Conservation (phyloP, 2,113 vertebrate species). For the Ceyx margarethae region DNA sequence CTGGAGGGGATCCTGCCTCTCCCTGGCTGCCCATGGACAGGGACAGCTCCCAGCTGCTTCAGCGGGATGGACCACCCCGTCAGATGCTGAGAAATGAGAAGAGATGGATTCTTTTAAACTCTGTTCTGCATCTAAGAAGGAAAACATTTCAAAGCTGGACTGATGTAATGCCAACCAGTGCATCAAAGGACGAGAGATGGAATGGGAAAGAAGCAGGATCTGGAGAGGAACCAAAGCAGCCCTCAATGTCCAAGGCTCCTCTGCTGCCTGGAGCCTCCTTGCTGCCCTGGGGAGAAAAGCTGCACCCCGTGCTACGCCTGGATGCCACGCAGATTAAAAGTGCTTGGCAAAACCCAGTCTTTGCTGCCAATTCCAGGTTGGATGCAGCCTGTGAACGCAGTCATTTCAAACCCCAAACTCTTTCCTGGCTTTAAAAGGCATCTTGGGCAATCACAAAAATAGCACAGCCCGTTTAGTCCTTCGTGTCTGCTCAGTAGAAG, state of each 20-base stretch:
- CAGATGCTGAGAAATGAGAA: constrained; percentile 30
- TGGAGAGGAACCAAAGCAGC: neutral
- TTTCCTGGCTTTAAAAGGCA: constrained; percentile 32
- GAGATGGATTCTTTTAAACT: constrained; percentile 30
- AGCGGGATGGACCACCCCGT: constrained; percentile 36
- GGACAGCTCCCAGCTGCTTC: neutral
- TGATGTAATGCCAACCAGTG: neutral
- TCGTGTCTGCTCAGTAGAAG: constrained; percentile 60
- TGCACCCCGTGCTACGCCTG: neutral
- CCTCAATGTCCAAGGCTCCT: neutral
- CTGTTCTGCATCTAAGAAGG: constrained; percentile 22
- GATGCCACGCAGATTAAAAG: neutral
- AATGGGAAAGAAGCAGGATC: neutral
- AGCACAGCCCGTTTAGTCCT: constrained; percentile 51
- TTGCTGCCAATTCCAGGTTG: constrained; percentile 18
- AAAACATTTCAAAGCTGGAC: constrained; percentile 17
- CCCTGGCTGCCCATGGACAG: neutral
- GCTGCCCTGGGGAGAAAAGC: neutral
- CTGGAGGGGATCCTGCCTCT: neutral
- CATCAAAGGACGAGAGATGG: constrained; percentile 27
- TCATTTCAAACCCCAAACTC: constrained; percentile 1
- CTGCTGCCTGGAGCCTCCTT: neutral
- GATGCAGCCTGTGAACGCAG: neutral
- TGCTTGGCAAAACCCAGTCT: constrained; percentile 10
- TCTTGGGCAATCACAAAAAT: constrained; percentile 59